Evolutionary conservation across 2,113 vertebrate genomes (phyloP).

Genomic region (Apteryx mantelli): DNA sequence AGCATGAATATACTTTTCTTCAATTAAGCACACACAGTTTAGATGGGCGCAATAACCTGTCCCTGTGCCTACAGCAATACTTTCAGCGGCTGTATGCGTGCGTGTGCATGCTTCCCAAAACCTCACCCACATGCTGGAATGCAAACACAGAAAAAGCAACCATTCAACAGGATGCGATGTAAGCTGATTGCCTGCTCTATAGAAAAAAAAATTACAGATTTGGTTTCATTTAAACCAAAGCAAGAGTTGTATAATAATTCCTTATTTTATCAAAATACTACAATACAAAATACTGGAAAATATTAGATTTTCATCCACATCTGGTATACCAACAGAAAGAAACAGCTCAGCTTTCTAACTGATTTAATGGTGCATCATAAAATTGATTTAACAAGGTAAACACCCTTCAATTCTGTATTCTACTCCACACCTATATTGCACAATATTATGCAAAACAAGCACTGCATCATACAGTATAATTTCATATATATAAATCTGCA

Average conservation of each 20-base stretch:
- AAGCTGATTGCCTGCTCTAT: not conserved
- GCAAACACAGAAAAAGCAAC: not conserved
- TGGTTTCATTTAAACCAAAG: not conserved
- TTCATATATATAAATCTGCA: not conserved
- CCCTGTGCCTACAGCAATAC: not conserved
- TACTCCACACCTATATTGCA: not conserved
- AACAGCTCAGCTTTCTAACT: not conserved
- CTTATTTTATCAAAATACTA: not conserved
- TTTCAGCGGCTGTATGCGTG: not conserved
- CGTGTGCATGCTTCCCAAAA: not conserved
- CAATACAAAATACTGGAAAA: not conserved
- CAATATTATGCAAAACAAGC: not conserved
- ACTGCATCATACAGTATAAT: not conserved
- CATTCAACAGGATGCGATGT: not conserved
- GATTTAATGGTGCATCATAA: not conserved
- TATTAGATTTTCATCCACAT: not conserved
- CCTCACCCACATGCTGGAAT: constrained; percentile 46
- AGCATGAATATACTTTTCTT: not conserved
- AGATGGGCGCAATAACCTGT: not conserved
- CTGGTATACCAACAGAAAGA: not conserved
- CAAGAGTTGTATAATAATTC: not conserved
- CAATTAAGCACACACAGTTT: not conserved
- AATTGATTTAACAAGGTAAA: constrained; percentile 23
- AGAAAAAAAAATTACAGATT: not conserved
- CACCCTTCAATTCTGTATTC: not conserved